Percentiles rank a stretch among this genome's conserved stretches.
Conservation (phyloP, 2,888 invertebrate genomes). For the Eurytoma adleriae region DNA sequence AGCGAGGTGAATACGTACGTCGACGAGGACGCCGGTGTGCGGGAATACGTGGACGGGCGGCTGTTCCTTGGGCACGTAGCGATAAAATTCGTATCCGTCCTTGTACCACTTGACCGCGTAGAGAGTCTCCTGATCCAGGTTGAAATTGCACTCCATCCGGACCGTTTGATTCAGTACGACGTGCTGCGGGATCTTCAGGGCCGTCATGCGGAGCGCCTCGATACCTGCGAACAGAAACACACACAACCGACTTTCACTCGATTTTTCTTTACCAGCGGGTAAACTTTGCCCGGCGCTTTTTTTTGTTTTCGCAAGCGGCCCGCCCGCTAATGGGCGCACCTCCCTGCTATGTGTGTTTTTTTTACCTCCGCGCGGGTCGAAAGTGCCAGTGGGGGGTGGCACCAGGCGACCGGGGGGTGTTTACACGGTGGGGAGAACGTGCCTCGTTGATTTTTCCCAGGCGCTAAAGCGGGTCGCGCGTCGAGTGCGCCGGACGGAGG, state of each 20-base stretch:
- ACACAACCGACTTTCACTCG: slow-evolving; percentile 18
- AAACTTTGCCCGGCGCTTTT: too few species aligned
- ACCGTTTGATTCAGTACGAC: slow-evolving; percentile 75
- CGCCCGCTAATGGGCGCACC: not conserved
- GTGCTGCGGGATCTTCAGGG: slow-evolving; percentile 75
- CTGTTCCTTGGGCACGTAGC: slow-evolving; percentile 74
- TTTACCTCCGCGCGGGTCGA: not conserved
- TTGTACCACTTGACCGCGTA: slow-evolving; percentile 77
- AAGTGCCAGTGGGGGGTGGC: not conserved
- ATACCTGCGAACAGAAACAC: slow-evolving; percentile 58
- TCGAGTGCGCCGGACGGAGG: not conserved
- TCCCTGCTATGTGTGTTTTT: not conserved
- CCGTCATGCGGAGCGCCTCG: slow-evolving; percentile 73
- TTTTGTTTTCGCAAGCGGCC: too few species aligned
- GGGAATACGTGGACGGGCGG: slow-evolving; percentile 74
- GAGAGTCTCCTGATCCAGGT: slow-evolving; percentile 74
- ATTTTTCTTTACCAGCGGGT: not conserved
- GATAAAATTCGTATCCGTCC: slow-evolving; percentile 75
- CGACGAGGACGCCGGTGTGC: slow-evolving; percentile 74
- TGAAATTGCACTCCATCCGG: slow-evolving; percentile 76
- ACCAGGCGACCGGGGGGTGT: not conserved
- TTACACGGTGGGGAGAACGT: slow-evolving; percentile 15
- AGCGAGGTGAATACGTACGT: slow-evolving; percentile 70
- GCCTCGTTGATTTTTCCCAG: slow-evolving; percentile 39
- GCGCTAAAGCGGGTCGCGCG: not conserved